These are phyloP conservation scores for Drosophila melanosoma DNA, from an alignment of 2,888 invertebrate genomes.

Conservation along the genomic window DNA sequence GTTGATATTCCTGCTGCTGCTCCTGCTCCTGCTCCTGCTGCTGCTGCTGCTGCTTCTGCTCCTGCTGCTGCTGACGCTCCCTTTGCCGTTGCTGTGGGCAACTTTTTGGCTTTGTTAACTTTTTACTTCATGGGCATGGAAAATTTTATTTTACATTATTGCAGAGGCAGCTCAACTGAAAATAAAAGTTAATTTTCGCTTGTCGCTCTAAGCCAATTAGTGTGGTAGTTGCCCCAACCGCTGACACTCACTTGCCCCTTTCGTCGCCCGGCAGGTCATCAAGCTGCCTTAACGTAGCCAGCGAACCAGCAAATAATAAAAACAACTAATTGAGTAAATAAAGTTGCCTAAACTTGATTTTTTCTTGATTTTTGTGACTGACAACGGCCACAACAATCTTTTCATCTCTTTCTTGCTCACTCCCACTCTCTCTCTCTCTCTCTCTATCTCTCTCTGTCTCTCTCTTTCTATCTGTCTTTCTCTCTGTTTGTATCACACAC, in stretches of 20 bases:
- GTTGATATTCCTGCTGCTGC: neutral
- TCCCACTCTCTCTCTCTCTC: neutral
- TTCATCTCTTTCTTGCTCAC: constrained; percentile 16
- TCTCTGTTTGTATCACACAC: neutral
- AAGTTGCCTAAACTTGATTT: constrained; percentile 69
- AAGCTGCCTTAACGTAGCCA: constrained; percentile 63
- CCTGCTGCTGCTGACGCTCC: neutral
- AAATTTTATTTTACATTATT: constrained; percentile 74
- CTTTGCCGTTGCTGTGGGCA: constrained; percentile 52
- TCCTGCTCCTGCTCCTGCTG: neutral
- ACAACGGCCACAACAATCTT: constrained; percentile 25
- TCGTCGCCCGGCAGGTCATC: constrained; percentile 39
- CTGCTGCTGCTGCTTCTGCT: neutral
- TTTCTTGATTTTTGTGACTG: constrained; percentile 37
- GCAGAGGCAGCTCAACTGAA: constrained; percentile 59
- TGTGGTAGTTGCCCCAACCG: constrained; percentile 47
- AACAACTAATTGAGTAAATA: constrained; percentile 77
- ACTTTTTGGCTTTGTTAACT: constrained; percentile 71
- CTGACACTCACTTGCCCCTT: constrained; percentile 10
- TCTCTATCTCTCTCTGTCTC: neutral
- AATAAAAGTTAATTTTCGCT: constrained; percentile 80
- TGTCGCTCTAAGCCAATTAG: constrained; percentile 80
- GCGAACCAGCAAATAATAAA: constrained; percentile 74
- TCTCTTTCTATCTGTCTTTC: neutral
- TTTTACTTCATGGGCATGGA: constrained; percentile 64